phyloP scores from a whole-genome alignment of 2,797 vertebrate species.

The Sphaeramia orbicularis region DNA sequence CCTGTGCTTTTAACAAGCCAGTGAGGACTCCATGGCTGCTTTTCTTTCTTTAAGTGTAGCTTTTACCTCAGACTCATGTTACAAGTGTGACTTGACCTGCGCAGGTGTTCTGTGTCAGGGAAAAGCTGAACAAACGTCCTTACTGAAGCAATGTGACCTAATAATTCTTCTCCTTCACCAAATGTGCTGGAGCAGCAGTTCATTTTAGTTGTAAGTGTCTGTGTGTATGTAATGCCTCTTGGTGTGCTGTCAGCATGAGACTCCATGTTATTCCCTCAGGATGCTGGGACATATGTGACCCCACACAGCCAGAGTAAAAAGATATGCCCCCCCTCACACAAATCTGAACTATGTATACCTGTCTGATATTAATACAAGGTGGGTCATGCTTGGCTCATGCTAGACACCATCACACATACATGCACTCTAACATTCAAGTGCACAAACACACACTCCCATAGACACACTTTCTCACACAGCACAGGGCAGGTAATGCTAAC shows the following conservation, averaged over 20 bases:
- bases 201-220: conserved; percentile 28
- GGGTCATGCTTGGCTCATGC: conserved; percentile 35
- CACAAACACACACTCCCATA: conserved; percentile 6
- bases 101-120: conserved; percentile 57
- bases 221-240: conserved; percentile 17
- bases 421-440: conserved; percentile 6
- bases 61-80: conserved; percentile 13
- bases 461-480: conserved; percentile 19
- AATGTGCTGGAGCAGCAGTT: conserved; percentile 70
- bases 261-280: conserved; percentile 60
- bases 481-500: conserved; percentile 66
- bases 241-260: conserved; percentile 63
- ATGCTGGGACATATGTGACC: conserved; percentile 60
- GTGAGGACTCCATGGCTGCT: conserved; percentile 8
- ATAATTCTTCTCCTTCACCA: conserved; percentile 65
- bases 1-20: conserved; percentile 10
- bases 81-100: conserved; percentile 39
- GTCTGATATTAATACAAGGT: conserved; percentile 47
- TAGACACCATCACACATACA: conserved; percentile 4
- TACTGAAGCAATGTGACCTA: conserved; percentile 67
- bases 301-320: conserved; percentile 49
- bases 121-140: conserved; percentile 55
- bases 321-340: not conserved
- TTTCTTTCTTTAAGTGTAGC: conserved; percentile 6
- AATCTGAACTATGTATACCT: conserved; percentile 23